These are phyloP conservation scores for Pangasianodon hypophthalmus DNA, from an alignment of 2,113 vertebrate species.

Conservation along the genomic window DNA sequence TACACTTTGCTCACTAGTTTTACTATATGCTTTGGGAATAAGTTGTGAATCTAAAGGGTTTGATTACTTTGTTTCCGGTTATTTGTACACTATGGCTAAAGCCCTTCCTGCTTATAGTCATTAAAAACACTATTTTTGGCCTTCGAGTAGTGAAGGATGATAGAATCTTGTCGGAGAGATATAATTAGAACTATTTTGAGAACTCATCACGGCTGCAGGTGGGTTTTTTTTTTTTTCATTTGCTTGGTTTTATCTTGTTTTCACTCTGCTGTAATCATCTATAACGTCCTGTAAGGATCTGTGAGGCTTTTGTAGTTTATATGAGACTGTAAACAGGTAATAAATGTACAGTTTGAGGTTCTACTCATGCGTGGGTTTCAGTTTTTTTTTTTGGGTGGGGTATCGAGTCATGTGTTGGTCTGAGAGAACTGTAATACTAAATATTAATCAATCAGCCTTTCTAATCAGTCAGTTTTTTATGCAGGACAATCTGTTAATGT, in stretches of 20 bases:
- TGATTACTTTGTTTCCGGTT: not conserved
- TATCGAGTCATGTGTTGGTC: not conserved
- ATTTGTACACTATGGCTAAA: not conserved
- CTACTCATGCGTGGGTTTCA: conserved; percentile 12
- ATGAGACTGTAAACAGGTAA: conserved; percentile 34
- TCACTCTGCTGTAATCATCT: conserved; percentile 8
- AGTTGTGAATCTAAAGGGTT: not conserved
- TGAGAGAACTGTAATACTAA: not conserved
- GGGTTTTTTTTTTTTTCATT: not conserved
- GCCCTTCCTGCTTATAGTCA: no score
- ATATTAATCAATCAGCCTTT: not conserved
- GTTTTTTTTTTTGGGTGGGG: not conserved
- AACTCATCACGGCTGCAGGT: not conserved
- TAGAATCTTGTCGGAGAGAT: not conserved
- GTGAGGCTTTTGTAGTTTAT: conserved; percentile 18
- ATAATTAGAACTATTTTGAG: not conserved
- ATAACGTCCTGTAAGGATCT: conserved; percentile 28
- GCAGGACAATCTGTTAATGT: not conserved
- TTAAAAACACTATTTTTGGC: not conserved
- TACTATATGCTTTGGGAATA: not conserved
- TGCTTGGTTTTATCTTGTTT: not conserved
- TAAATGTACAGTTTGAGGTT: conserved; percentile 50
- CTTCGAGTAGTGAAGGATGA: not conserved
- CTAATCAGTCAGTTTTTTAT: not conserved
- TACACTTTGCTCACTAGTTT: not conserved